Base-by-base conservation (phyloP, 1,140 invertebrate species). In the Drosophila nebulosa region DNA sequence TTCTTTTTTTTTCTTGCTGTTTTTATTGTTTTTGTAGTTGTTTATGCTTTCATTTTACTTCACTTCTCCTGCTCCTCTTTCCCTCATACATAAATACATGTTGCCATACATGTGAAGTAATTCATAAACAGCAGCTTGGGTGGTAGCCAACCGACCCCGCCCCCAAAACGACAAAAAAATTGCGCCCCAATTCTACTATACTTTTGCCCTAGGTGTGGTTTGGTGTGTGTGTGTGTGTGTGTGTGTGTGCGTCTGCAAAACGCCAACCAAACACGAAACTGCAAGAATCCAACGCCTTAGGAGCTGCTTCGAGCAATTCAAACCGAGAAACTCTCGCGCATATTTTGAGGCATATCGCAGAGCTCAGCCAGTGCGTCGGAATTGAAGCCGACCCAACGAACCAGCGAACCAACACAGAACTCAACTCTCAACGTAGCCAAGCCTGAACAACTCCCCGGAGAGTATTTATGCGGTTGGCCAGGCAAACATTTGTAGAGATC, bases 111-210 rank as follows among this genome's bases (percentile, higher is more conserved):
- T 61, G 71, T 77, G 73, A 58, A 80, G 81, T 85, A 85, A 80
- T 85, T 78, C 81, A 85, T 85, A 86, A 85, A 86, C 81, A 85
- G 81, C 73, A 78, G 69, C 81, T 73, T 81, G 83, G 83, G 81
- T 85, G 83, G 81, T 69, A 59, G 14, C 10, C n/a, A 27, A 52
- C 35, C 39, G 18, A 27, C 57, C 2, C 32, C 36, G 3, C 30
- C n/a, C 69, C 46, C 66, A 27, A 24, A 55, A 46, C 21, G 27
- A 58, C 22, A n/a, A 35, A 30, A 16, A 57, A 57, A 36, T 12
- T 10, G 56, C 16, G 24, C 9, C n/a, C 14, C 52, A 27, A 22
- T 30, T 52, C 39, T 32, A 16, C 39, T 46, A 46, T 21, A 21
- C 39, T 52, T 58, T 65, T 36, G 64, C 69, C 66, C 59, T 73